Percentiles rank a stretch among this genome's conserved stretches.
Evolutionary conservation across 2,113 vertebrate genomes (phyloP).

Genomic region (Mastomys coucha): DNA sequence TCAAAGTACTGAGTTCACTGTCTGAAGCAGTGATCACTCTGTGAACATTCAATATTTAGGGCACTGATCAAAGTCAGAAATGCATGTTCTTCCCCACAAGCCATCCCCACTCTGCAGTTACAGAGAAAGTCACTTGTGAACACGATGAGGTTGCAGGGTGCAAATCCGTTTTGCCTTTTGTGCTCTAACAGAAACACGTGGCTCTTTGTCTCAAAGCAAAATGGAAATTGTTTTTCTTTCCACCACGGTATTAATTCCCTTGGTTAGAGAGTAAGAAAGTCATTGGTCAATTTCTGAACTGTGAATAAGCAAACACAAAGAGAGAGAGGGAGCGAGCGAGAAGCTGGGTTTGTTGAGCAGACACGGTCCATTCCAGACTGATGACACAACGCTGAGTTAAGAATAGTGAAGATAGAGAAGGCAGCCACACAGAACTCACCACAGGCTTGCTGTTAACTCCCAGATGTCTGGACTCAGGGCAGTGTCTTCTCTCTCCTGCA

Average conservation of each 20-base stretch:
- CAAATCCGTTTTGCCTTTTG: background rate
- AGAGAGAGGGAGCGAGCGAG: background rate
- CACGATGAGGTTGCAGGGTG: background rate
- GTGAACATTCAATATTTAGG: background rate
- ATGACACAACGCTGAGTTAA: slow-evolving; percentile 62
- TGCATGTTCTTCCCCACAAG: background rate
- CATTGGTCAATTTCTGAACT: slow-evolving; percentile 63
- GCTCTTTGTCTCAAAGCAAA: slow-evolving; percentile 49
- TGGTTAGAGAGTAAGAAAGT: slow-evolving; percentile 51
- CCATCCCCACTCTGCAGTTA: background rate
- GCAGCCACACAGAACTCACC: slow-evolving; percentile 18
- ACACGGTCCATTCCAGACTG: slow-evolving; percentile 63
- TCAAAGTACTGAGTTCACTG: background rate
- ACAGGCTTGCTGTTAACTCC: slow-evolving; percentile 17
- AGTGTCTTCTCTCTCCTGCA: background rate
- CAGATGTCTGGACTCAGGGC: slow-evolving; percentile 15
- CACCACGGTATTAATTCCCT: slow-evolving; percentile 54
- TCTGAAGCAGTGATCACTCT: background rate
- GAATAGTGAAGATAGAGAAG: slow-evolving; percentile 38
- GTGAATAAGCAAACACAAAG: slow-evolving; percentile 68
- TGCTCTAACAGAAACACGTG: slow-evolving; percentile 20
- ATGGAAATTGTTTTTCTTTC: slow-evolving; percentile 59
- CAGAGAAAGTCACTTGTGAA: slow-evolving; percentile 26
- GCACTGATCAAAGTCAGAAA: slow-evolving; percentile 11
- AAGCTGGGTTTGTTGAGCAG: slow-evolving; percentile 56